Conservation (phyloP, 1,140 invertebrate genomes). For the Cryptotermes secundus region DNA sequence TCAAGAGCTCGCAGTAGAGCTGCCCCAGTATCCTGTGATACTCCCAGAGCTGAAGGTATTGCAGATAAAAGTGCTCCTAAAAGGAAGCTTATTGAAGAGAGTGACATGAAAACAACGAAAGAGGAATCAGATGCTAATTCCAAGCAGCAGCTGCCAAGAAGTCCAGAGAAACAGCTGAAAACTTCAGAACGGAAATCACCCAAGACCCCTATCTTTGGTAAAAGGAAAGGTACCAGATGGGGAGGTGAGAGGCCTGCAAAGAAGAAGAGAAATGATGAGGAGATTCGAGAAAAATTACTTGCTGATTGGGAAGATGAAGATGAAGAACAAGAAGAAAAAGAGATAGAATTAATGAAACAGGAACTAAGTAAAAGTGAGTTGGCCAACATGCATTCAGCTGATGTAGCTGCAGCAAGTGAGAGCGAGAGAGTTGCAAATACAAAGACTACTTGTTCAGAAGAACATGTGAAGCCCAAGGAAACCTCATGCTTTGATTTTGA, state of each 20-base stretch:
- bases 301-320: conserved; percentile 52
- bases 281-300: conserved; percentile 48
- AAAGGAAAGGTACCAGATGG: conserved; percentile 31
- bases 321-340: conserved; percentile 41
- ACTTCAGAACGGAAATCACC: conserved; percentile 43
- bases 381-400: background rate
- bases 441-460: conserved; percentile 25
- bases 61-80: background rate
- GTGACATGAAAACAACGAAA: background rate
- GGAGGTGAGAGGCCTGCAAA: conserved; percentile 40
- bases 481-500: conserved; percentile 54
- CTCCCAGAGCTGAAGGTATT: background rate
- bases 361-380: conserved; percentile 27
- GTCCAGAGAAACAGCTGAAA: conserved; percentile 3
- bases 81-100: background rate
- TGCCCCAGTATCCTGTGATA: background rate
- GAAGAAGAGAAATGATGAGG: conserved; percentile 46
- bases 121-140: background rate
- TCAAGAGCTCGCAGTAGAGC: background rate
- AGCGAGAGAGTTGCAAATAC: conserved; percentile 35
- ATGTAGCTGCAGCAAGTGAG: conserved; percentile 38
- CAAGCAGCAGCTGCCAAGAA: background rate
- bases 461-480: conserved; percentile 36
- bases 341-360: conserved; percentile 32
- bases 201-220: conserved; percentile 34